Evolutionary conservation across 1,140 invertebrate genomes (phyloP).

Genomic region (Geopemphigus sp.): DNA sequence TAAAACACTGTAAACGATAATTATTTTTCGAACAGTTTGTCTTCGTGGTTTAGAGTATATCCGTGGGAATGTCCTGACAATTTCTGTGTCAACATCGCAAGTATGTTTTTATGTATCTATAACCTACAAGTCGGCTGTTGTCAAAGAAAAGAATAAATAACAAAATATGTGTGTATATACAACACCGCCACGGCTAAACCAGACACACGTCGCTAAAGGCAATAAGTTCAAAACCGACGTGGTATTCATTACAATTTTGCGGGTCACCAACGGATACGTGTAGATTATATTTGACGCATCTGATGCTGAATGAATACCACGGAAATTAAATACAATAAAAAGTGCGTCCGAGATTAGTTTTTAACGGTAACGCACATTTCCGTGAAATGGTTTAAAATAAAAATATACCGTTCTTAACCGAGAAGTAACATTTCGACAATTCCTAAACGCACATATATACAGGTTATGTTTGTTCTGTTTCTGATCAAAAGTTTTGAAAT

Average conservation of each 20-base stretch:
- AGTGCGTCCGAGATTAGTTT: neutral
- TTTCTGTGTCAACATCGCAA: neutral
- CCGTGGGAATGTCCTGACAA: neutral
- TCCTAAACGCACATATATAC: neutral
- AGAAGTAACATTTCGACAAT: neutral
- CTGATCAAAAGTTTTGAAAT: too few relatives aligned
- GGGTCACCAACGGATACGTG: neutral
- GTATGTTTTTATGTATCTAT: neutral
- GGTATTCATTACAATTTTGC: conserved; percentile 9
- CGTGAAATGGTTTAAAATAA: neutral
- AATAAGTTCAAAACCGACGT: conserved; percentile 33
- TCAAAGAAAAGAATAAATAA: conserved; percentile 24
- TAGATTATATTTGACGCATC: conserved; percentile 6
- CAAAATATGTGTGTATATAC: neutral
- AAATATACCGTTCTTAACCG: neutral
- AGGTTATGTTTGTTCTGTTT: too few relatives aligned
- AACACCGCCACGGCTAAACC: neutral
- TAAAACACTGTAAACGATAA: neutral
- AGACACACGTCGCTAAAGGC: conserved; percentile 32
- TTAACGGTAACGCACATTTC: neutral
- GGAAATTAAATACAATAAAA: conserved; percentile 24
- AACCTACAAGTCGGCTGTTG: neutral
- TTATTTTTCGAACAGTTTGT: neutral
- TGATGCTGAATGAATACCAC: neutral
- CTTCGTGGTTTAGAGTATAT: neutral